Percentiles rank a stretch among this genome's conserved stretches.
Evolutionary conservation across 2,888 invertebrate species (phyloP).

Genomic region (Leucophenga maculata): DNA sequence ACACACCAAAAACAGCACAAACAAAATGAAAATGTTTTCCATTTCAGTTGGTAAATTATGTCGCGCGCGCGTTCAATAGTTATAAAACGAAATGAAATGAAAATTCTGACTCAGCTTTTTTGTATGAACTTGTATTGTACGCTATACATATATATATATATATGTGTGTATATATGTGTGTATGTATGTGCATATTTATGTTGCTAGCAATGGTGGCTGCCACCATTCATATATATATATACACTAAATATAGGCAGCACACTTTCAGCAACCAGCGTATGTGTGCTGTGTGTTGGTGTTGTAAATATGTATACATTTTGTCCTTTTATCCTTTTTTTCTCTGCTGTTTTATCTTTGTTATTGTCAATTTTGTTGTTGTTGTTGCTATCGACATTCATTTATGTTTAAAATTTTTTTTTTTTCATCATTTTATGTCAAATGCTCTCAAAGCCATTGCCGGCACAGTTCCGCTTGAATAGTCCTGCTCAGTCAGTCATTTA

Average conservation of each 20-base stretch:
- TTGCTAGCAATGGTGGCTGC: not conserved
- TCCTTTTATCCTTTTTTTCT: constrained; percentile 13
- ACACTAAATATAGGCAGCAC: not conserved
- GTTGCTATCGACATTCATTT: constrained; percentile 38
- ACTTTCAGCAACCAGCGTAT: not conserved
- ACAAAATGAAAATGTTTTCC: constrained; percentile 65
- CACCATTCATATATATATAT: not conserved
- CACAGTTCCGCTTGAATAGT: constrained; percentile 60
- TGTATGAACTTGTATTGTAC: constrained; percentile 46
- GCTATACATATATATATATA: not conserved
- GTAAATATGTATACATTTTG: not conserved
- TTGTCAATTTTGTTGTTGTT: not conserved
- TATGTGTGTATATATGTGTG: no score
- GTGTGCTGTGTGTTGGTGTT: no score
- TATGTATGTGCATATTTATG: no score
- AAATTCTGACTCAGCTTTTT: constrained; percentile 60
- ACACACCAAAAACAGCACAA: constrained; percentile 34
- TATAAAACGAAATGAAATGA: not conserved
- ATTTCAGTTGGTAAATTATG: constrained; percentile 65
- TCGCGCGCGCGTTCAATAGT: constrained; percentile 50
- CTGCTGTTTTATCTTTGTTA: constrained; percentile 16
- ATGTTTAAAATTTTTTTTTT: constrained; percentile 45
- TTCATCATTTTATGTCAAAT: constrained; percentile 30
- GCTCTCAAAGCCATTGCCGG: constrained; percentile 42
- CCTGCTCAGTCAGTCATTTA: constrained; percentile 53